phyloP scores from a whole-genome alignment of 2,888 invertebrate species.

The Antheraea yamamai region DNA sequence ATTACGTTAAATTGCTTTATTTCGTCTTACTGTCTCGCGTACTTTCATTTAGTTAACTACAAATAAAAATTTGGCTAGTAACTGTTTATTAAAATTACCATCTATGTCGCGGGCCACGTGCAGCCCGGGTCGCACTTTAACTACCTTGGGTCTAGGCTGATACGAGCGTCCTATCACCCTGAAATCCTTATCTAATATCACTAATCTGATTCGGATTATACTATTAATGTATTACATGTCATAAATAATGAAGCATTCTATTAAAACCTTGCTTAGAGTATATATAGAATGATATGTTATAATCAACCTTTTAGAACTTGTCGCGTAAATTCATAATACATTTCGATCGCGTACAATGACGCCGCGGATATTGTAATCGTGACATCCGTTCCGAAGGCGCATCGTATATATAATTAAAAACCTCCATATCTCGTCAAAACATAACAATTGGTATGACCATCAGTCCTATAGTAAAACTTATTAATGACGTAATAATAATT shows the following conservation, averaged over 20 bases:
- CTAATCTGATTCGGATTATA: neutral
- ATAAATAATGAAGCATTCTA: neutral
- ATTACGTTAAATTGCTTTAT: too few species aligned
- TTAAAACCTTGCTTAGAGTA: neutral
- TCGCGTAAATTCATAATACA: constrained; percentile 21
- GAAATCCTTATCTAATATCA: neutral
- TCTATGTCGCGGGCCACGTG: too few species aligned
- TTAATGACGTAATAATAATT: neutral
- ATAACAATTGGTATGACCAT: neutral
- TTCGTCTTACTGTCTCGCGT: too few species aligned
- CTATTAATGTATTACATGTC: neutral
- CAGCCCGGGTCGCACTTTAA: too few species aligned
- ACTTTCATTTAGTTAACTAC: too few species aligned
- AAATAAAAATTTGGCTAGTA: too few species aligned
- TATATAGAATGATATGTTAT: neutral
- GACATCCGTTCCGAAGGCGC: constrained; percentile 36
- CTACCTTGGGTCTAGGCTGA: neutral
- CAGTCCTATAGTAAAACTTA: neutral
- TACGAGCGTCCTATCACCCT: neutral
- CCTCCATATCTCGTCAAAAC: neutral
- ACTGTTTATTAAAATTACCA: too few species aligned
- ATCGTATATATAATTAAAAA: constrained; percentile 11
- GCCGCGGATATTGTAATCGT: constrained; percentile 34
- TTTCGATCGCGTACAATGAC: constrained; percentile 30
- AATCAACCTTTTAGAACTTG: neutral